phyloP scores from a whole-genome alignment of 2,113 vertebrate genomes.

The Cyanoramphus novaezelandiae region DNA sequence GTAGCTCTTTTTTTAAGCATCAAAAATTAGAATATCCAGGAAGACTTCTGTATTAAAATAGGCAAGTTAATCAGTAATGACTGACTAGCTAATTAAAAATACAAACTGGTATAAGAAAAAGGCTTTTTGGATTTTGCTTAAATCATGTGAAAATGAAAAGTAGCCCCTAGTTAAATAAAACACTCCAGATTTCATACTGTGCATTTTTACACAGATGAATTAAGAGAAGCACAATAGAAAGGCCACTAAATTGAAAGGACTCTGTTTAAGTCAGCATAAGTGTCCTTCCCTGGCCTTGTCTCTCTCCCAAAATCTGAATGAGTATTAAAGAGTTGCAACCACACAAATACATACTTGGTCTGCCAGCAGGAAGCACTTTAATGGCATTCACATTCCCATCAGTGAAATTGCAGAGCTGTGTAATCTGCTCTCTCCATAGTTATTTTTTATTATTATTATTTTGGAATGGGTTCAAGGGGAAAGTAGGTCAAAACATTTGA shows the following conservation, averaged over 20 bases:
- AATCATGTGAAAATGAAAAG: background rate
- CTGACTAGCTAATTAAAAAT: background rate
- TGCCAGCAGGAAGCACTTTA: slow-evolving; percentile 68
- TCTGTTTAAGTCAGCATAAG: slow-evolving; percentile 16
- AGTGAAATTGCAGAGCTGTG: slow-evolving; percentile 59
- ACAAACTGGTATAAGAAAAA: background rate
- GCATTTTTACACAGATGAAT: background rate
- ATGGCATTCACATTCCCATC: slow-evolving; percentile 64
- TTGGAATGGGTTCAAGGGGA: slow-evolving; percentile 58
- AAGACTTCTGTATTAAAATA: background rate
- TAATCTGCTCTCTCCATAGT: slow-evolving; percentile 59
- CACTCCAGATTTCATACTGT: background rate
- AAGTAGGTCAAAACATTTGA: slow-evolving; percentile 67
- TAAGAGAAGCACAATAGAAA: background rate
- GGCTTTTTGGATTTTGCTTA: background rate
- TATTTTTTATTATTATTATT: slow-evolving; percentile 66
- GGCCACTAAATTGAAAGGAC: background rate
- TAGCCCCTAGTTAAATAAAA: background rate
- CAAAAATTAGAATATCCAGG: background rate
- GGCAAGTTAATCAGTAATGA: background rate
- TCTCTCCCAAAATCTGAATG: slow-evolving; percentile 59
- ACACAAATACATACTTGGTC: slow-evolving; percentile 60
- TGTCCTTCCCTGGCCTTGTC: slow-evolving; percentile 53
- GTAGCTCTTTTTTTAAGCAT: background rate
- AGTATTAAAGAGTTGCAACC: slow-evolving; percentile 51